Percentiles rank a stretch among this genome's conserved stretches.
Evolutionary conservation across 2,888 invertebrate species (phyloP).

Genomic region (Acanthosepion pharaonis): DNA sequence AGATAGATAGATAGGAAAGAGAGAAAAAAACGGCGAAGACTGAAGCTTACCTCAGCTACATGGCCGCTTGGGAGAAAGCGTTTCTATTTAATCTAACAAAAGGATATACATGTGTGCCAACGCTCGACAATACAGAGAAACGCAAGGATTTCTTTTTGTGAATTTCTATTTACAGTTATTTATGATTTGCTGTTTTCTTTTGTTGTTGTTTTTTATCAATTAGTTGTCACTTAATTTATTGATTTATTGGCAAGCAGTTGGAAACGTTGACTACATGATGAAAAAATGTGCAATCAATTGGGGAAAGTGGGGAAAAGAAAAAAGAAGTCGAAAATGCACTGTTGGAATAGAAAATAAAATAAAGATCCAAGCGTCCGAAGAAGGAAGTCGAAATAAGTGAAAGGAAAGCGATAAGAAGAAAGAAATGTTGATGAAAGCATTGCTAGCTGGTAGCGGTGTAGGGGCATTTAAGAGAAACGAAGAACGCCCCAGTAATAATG

Average conservation of each 20-base stretch:
- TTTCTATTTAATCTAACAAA: not conserved
- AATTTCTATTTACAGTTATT: not conserved
- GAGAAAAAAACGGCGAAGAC: not conserved
- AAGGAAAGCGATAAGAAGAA: not conserved
- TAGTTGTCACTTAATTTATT: not conserved
- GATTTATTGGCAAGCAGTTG: not conserved
- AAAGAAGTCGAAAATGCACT: not conserved
- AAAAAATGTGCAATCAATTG: not conserved
- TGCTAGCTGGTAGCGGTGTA: not conserved
- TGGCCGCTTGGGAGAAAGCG: not conserved
- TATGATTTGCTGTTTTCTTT: not conserved
- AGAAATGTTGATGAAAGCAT: not conserved
- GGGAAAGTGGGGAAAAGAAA: not conserved
- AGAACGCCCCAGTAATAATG: not conserved
- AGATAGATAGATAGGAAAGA: not conserved
- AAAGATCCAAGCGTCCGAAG: not conserved
- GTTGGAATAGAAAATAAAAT: not conserved
- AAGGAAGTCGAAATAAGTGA: not conserved
- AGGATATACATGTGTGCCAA: not conserved
- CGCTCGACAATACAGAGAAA: not conserved
- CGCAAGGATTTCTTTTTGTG: not conserved
- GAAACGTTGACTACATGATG: not conserved
- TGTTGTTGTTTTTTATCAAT: not conserved
- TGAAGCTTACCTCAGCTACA: not conserved
- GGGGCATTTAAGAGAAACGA: not conserved